Base-by-base conservation (phyloP, 2,888 invertebrate species). In the Ectropis crepuscularia region DNA sequence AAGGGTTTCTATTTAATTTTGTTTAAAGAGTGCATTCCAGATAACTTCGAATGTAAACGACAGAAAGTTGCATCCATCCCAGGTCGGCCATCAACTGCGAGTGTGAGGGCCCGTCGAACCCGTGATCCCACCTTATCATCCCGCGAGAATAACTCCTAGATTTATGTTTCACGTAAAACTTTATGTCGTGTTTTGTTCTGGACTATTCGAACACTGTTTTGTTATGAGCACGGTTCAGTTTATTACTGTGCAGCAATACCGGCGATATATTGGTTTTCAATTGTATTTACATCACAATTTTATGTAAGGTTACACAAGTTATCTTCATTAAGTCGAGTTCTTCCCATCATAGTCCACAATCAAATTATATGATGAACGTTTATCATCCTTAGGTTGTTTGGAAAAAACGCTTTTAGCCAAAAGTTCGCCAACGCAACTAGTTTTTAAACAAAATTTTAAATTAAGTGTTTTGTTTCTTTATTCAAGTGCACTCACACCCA, bases 161-260 rank as follows among this genome's bases (percentile, higher is more conserved):
- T 91, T 90, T 90, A 91, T 90, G 89, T 82, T 83, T 78, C 82
- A 82, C 86, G 88, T 90, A 87, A 91, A 91, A 90, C 84, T 91
- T 91, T 90, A 90, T 89, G 88, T 87, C 88, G 83, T 83, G 82
- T 82, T 86, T 89, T 87, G 87, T 89, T 87, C 80, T 80, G 76
- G 74, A 78, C 77, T 75, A 75, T 73, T 67, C 68, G 69, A 72
- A 78, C 73, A 74, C 77, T 79, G 75, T 76, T 79, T 80, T 80
- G 79, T 77, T 80, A 77, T 80, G 74, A 69, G 76, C 77, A 78
- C 65, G 73, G 70, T 74, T 78, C 63, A 58, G 47, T 69, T 74
- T 66, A 70, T 43, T 63, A 49, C 49, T 57, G 12, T 38, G 10
- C 38, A 6, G 62, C 54, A 50, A 62, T 73, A 65, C 67, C 45